Evolutionary conservation across 2,888 invertebrate species (phyloP).

Genomic region (Melieria picta): DNA sequence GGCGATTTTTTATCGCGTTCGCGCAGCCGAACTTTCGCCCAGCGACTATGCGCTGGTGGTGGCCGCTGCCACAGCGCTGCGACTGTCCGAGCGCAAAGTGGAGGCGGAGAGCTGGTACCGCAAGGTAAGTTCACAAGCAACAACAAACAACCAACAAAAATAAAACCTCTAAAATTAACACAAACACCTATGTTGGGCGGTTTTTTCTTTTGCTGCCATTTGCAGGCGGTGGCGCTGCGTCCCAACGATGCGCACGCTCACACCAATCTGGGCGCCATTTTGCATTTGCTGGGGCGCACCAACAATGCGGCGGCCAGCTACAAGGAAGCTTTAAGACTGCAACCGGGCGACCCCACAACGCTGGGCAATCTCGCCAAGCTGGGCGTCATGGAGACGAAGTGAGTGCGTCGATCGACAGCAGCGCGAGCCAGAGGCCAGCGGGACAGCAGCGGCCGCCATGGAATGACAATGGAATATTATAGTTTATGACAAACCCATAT

Average conservation of each 20-base stretch:
- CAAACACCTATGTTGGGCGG: neutral
- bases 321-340: constrained; percentile 82
- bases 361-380: constrained; percentile 87
- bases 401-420: constrained; percentile 9
- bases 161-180: constrained; percentile 1
- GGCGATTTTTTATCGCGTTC: constrained; percentile 82
- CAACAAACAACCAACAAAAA: neutral
- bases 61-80: constrained; percentile 86
- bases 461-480: neutral
- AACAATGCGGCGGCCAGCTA: constrained; percentile 88
- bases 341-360: constrained; percentile 90
- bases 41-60: constrained; percentile 85
- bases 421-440: neutral
- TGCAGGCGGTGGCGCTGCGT: constrained; percentile 66
- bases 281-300: constrained; percentile 92
- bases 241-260: constrained; percentile 87
- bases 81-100: constrained; percentile 81
- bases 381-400: constrained; percentile 61
- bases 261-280: constrained; percentile 94
- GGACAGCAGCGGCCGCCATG: neutral
- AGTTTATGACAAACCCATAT: neutral
- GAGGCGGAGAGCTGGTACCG: constrained; percentile 91
- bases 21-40: constrained; percentile 81
- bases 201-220: neutral
- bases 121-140: constrained; percentile 68